Percentiles rank a stretch among this genome's conserved stretches.
Evolutionary conservation across 1,140 invertebrate genomes (phyloP).

Genomic region (Psilanteris sp.): DNA sequence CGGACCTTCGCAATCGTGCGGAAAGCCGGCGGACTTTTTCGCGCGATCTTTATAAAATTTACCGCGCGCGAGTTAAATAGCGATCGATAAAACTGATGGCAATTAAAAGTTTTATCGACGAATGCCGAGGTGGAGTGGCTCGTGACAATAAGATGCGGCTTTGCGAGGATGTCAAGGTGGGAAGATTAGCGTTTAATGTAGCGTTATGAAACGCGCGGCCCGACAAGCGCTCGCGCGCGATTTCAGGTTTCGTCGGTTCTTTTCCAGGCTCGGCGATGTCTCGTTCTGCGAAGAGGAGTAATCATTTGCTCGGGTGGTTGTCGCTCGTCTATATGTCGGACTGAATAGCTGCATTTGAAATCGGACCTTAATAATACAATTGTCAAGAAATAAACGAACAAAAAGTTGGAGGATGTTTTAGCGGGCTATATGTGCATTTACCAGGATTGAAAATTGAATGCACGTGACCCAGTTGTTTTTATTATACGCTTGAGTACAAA

Average conservation of each 20-base stretch:
- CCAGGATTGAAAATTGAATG: no score
- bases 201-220: conserved; percentile 66
- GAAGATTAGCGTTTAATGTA: conserved; percentile 74
- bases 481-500: no score
- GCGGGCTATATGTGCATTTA: no score
- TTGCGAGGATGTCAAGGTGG: conserved; percentile 28
- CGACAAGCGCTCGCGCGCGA: conserved; percentile 4
- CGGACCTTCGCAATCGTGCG: conserved; percentile 40
- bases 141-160: conserved; percentile 17
- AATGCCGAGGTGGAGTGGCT: conserved; percentile 33
- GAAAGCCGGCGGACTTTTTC: conserved; percentile 26
- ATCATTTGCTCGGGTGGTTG: conserved; percentile 4
- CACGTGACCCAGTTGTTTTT: no score
- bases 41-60: conserved; percentile 39
- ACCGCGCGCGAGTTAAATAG: conserved; percentile 27
- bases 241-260: conserved; percentile 22
- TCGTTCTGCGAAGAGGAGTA: not conserved
- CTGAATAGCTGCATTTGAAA: no score
- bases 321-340: no score
- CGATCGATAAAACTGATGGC: conserved; percentile 63
- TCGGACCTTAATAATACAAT: no score
- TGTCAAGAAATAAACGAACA: no score
- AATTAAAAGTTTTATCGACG: conserved; percentile 77
- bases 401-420: no score
- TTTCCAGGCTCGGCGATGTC: conserved; percentile 7